A percentile compares a stretch with the other conserved stretches of the same genome.
Conservation (phyloP, 2,113 vertebrate species). For the Myiozetetes cayanensis region DNA sequence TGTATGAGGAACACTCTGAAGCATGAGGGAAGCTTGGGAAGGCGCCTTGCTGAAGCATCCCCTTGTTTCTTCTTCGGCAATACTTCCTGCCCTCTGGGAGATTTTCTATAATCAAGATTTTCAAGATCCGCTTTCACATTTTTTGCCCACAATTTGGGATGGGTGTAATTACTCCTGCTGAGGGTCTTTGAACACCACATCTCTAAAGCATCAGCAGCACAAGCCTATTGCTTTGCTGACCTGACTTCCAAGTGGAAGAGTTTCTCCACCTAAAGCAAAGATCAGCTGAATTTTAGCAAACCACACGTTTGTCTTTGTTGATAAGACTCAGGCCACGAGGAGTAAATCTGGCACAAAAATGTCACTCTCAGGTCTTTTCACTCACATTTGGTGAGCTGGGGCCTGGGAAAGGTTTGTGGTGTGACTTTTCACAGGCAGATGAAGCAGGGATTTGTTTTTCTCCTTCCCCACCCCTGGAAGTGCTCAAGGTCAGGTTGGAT, state of each 20-base stretch:
- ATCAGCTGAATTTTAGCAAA: background rate
- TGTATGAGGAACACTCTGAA: background rate
- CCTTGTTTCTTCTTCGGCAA: background rate
- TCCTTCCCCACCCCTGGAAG: background rate
- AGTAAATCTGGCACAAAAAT: background rate
- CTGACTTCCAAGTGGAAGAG: background rate
- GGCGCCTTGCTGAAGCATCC: background rate
- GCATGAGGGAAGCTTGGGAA: background rate
- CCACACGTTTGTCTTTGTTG: background rate
- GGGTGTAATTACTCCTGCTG: background rate
- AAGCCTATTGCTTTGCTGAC: background rate
- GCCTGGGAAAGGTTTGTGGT: background rate
- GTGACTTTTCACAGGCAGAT: background rate
- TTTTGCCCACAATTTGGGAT: background rate
- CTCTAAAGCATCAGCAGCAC: background rate
- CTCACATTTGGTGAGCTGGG: background rate
- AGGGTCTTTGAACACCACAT: background rate
- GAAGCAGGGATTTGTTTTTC: background rate
- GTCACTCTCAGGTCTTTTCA: background rate
- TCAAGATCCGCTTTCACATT: background rate
- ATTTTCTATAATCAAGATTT: background rate
- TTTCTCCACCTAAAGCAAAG: background rate
- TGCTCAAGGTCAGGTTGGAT: background rate
- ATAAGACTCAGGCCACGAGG: background rate
- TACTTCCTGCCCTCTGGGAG: background rate